Percentiles rank a stretch among this genome's conserved stretches.
Evolutionary conservation across 2,113 vertebrate species (phyloP).

Genomic region (Pyrgilauda ruficollis): DNA sequence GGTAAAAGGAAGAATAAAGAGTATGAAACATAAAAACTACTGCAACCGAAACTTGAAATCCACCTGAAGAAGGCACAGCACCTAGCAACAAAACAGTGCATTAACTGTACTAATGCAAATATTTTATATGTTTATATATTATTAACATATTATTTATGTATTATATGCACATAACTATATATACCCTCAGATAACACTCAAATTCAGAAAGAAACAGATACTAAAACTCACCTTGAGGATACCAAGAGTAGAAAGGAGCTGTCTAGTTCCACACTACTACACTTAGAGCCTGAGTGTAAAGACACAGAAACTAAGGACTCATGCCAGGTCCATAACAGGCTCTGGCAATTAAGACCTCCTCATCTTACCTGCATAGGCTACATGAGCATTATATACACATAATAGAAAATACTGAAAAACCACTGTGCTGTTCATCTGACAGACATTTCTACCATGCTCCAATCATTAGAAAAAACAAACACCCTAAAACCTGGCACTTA

Average conservation of each 20-base stretch:
- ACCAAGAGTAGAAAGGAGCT: neutral
- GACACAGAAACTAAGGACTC: neutral
- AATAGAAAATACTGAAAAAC: neutral
- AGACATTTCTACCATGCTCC: neutral
- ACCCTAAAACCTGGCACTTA: neutral
- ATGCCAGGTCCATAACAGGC: fast-evolving
- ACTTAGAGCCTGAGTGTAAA: neutral
- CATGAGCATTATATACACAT: neutral
- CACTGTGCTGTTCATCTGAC: neutral
- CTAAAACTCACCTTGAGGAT: neutral
- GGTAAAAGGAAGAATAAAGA: neutral
- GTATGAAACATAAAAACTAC: neutral
- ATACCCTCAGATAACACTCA: neutral
- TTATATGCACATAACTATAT: neutral
- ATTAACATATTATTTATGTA: neutral
- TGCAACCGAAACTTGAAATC: neutral
- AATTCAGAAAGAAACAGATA: neutral
- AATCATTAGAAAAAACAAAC: neutral
- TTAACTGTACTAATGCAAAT: neutral
- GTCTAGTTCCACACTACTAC: neutral
- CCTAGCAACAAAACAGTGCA: neutral
- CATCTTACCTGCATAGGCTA: neutral
- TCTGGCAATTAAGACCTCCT: neutral
- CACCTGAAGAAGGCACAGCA: neutral
- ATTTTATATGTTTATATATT: neutral